Percentiles rank a stretch among this genome's conserved stretches.
Evolutionary conservation across 2,888 invertebrate species (phyloP).

Genomic region (Thymelicus acteon): DNA sequence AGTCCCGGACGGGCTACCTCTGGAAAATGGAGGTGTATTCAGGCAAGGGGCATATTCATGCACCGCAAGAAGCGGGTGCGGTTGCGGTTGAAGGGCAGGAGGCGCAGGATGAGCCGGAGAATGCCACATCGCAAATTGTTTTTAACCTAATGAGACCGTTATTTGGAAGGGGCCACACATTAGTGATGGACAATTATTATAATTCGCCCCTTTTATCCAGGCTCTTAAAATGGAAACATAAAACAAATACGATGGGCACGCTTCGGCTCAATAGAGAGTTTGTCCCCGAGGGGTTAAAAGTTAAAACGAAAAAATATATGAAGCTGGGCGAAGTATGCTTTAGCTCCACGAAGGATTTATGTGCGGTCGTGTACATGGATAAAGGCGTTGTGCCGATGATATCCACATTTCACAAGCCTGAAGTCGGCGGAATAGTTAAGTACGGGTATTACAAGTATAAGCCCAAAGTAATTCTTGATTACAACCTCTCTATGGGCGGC

Average conservation of each 20-base stretch:
- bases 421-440: conserved; percentile 41
- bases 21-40: conserved; percentile 43
- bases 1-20: conserved; percentile 43
- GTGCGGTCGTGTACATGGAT: conserved; percentile 42
- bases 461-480: conserved; percentile 39
- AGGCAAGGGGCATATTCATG: conserved; percentile 42
- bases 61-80: conserved; percentile 28
- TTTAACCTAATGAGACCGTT: conserved; percentile 41
- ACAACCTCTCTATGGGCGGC: conserved; percentile 42
- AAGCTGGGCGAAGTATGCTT: conserved; percentile 40
- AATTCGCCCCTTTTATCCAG: conserved; percentile 46
- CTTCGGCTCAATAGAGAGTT: conserved; percentile 45
- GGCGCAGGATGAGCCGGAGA: conserved; percentile 40
- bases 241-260: conserved; percentile 45
- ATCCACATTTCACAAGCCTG: conserved; percentile 36
- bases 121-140: conserved; percentile 45
- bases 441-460: conserved; percentile 38
- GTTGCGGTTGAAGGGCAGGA: conserved; percentile 25
- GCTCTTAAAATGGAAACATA: conserved; percentile 40
- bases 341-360: conserved; percentile 42
- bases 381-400: conserved; percentile 39
- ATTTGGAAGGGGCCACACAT: conserved; percentile 43
- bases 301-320: conserved; percentile 40
- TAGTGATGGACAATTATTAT: conserved; percentile 49
- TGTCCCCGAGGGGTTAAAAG: conserved; percentile 43